Evolutionary conservation across 2,113 vertebrate genomes (phyloP), one percentile per base, ranked within the genome.

Genomic region (Lepus europaeus): DNA sequence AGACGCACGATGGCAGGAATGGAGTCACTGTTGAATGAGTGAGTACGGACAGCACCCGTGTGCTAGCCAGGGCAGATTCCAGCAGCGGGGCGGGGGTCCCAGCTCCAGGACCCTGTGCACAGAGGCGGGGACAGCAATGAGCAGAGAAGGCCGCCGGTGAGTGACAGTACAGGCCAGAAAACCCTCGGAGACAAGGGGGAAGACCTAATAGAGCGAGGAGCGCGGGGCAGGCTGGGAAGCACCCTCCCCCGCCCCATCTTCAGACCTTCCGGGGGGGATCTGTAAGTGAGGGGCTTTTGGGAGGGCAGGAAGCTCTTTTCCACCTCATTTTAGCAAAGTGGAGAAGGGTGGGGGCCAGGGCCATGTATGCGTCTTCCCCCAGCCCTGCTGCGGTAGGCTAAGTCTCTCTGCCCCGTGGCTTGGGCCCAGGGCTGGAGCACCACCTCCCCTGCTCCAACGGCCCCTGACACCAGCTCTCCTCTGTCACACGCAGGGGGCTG

Each of bases 371-470:
- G 27, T n/a, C 20, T 49, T 45, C 36, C 31, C 22, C 19, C 6
- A 2, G 31, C 39, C 25, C 9, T 0, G 1, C 6, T 9, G 19
- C 9, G 5, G 23, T 3, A 9, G 9, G 27, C 68, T 6, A 1
- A 0, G 1, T 45, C 45, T 49, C 11, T 59, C 27, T 27, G 2
- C 25, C 1, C 12, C 12, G 25, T 45, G 45, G 61, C 84, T 20
- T 51, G 63, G 51, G 33, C 10, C 69, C 61, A 72, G 85, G 73
- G 19, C 73, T 33, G 59, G 68, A 23, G 3, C 49, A 29, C 19
- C 14, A 2, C 27, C 36, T 8, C 14, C 16, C 16, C 20, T 31
- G 51, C 31, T 39, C 39, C 25, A 25, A 29, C 29, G 22, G 70
- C 72, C 78, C 23, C 39, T 76, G 2, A 45, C 45, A 45, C 45